These are phyloP conservation scores for Alloplasta piceator DNA, from an alignment of 2,888 invertebrate species.

Conservation along the genomic window DNA sequence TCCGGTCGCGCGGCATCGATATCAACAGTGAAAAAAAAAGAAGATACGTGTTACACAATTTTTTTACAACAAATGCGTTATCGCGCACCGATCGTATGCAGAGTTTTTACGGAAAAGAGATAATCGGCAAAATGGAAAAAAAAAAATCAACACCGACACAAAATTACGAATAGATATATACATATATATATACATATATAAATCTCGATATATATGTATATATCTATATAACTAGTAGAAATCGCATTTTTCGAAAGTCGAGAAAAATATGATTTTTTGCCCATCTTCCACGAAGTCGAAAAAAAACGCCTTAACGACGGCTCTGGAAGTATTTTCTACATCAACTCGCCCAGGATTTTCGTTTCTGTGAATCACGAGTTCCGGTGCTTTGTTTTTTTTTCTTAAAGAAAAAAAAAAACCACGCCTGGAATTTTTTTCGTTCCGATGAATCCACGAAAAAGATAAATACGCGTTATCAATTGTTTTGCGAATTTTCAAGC, in stretches of 20 bases:
- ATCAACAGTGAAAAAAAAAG: conserved; percentile 5
- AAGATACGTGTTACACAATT: conserved; percentile 39
- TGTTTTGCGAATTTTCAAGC: not conserved
- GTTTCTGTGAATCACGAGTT: not conserved
- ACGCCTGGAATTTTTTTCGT: too few species aligned
- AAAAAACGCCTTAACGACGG: conserved; percentile 18
- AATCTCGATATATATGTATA: conserved; percentile 31
- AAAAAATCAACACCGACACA: conserved; percentile 18
- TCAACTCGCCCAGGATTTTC: not conserved
- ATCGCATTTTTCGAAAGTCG: not conserved
- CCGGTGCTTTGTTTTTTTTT: not conserved
- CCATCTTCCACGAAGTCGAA: not conserved
- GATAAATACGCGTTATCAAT: not conserved
- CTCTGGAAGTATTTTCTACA: not conserved
- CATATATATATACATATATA: conserved; percentile 21
- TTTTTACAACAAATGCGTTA: conserved; percentile 11
- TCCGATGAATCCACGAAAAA: not conserved
- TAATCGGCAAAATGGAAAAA: conserved; percentile 25
- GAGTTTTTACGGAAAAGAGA: conserved; percentile 20
- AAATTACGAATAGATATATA: conserved; percentile 5
- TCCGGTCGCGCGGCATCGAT: too few species aligned
- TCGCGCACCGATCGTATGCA: conserved; percentile 32
- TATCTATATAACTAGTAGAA: not conserved
- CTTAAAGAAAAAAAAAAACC: too few species aligned
- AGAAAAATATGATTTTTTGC: not conserved